phyloP scores from a whole-genome alignment of 2,888 invertebrate species.

The Scaptodrosophila latifasciaeformis region DNA sequence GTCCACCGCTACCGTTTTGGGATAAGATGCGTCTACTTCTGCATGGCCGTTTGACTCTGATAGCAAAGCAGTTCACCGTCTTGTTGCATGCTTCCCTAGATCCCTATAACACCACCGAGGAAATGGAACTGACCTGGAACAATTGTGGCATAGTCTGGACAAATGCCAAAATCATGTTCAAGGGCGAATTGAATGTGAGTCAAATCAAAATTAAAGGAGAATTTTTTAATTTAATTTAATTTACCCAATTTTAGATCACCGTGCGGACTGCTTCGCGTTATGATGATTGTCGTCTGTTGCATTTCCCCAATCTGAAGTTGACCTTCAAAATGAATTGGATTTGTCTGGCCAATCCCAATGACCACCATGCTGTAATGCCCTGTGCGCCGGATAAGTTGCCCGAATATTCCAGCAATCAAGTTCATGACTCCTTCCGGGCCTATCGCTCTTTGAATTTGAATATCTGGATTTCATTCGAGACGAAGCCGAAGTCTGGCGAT shows the following conservation, averaged over 20 bases:
- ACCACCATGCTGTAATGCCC: constrained; percentile 95
- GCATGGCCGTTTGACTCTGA: constrained; percentile 94
- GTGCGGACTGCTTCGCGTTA: constrained; percentile 98
- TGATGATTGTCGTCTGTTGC: constrained; percentile 95
- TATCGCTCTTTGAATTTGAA: constrained; percentile 92
- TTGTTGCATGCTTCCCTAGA: constrained; percentile 96
- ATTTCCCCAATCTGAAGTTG: constrained; percentile 91
- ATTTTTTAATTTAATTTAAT: neutral
- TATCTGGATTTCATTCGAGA: constrained; percentile 86
- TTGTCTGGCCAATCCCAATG: constrained; percentile 93
- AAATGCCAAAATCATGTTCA: constrained; percentile 91
- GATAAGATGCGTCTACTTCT: constrained; percentile 94
- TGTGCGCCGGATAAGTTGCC: constrained; percentile 97
- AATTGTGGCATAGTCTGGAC: constrained; percentile 97
- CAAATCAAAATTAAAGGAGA: neutral
- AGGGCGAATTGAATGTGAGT: constrained; percentile 91
- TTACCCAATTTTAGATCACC: constrained; percentile 75
- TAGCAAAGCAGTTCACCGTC: constrained; percentile 90
- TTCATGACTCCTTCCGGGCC: constrained; percentile 95
- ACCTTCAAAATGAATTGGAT: constrained; percentile 91
- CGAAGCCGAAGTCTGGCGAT: constrained; percentile 78
- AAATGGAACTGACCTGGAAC: constrained; percentile 98
- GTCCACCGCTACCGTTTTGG: constrained; percentile 96
- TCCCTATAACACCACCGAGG: constrained; percentile 99
- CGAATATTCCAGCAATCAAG: constrained; percentile 96